Evolutionary conservation across 2,113 vertebrate species (phyloP), one percentile per base, ranked within the genome.

Genomic region (Sclerurus mexicanus): DNA sequence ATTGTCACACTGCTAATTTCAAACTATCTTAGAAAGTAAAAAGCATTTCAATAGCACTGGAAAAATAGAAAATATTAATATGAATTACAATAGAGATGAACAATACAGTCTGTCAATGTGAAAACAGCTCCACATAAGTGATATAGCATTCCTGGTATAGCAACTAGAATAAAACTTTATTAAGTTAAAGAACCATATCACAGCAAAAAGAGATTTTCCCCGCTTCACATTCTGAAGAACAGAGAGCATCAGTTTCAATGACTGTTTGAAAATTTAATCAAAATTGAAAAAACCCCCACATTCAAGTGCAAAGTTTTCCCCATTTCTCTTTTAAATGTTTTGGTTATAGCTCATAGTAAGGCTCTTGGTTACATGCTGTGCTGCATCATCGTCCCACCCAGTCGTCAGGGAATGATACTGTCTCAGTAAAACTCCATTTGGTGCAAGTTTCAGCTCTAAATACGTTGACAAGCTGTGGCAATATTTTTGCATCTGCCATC

Each of bases 361-460:
- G 24, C 12, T 52, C 42, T 63, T 37, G 56, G 30, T 67, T 37
- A 23, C 2, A 4, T 23, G 25, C 33, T 58, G 33, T 75, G 40
- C 50, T 77, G 15, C 59, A 39, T 24, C 35, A 20, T 75, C 55
- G 56, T 60, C 55, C 56, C 42, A 89, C 30, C 33, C 37, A 64
- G 52, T 53, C 46, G 73, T 62, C 0, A 0, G 62, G 35, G 47
- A 81, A 59, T 25, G 8, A 55, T 39, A 24, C 30, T 2, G 1
- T 35, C 37, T 62, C 28, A 46, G 25, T 83, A 75, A 77, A 88
- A 33, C 14, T 63, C 76, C 31, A 20, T 27, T 39, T 74, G 39
- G 37, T 62, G 13, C 27, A 39, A 31, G 12, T 66, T 94, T 73
- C 68, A 77, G n/a, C 55, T 74, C 63, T 77, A 62, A 42, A 35